Evolutionary conservation across 2,888 invertebrate genomes (phyloP), one percentile per base, ranked within the genome.

Genomic region (Agonopterix heracliana): DNA sequence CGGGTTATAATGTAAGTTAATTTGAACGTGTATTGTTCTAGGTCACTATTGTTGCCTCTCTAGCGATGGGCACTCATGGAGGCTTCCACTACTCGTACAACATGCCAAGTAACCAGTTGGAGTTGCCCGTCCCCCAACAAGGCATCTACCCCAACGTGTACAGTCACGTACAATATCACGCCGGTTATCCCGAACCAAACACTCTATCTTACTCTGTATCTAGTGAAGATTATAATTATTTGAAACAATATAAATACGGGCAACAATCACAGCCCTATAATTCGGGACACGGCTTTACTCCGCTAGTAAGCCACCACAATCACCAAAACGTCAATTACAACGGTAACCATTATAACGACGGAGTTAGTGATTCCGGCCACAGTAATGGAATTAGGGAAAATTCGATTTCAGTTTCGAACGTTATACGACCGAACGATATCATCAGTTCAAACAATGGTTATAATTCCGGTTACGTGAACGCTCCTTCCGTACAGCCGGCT

Each of bases 401-500:
- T 44, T n/a, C 26, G 11, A 38, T 11, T n/a, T 4, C 10, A 11
- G 38, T 38, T 11, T n/a, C 38, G 10, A 38, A 38, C 38, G 11
- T 11, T 10, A 5, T n/a, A 38, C 38, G 38, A 11, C 38, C 38
- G 4, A 11, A n/a, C 38, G 11, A n/a, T 10, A 38, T n/a, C 38
- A 38, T 11, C 38, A 38, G 38, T n/a, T 38, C 11, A 11, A 38
- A 38, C 38, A 38, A 38, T 38, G 38, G 38, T 38, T 35, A 47
- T 34, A 42, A 8, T 11, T 10, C 48, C 10, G 13, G 40, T 44
- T 48, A 44, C 34, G 38, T n/a, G n/a, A 38, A 10, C n/a, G 48
- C 8, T n/a, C 11, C 34, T 4, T 36, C 17, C 9, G 34, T 14
- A 9, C 9, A 38, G 35, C 71, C 73, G 34, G 82, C 91, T 17